phyloP scores from a whole-genome alignment of 1,140 invertebrate genomes.

The Vanessa tameamea region DNA sequence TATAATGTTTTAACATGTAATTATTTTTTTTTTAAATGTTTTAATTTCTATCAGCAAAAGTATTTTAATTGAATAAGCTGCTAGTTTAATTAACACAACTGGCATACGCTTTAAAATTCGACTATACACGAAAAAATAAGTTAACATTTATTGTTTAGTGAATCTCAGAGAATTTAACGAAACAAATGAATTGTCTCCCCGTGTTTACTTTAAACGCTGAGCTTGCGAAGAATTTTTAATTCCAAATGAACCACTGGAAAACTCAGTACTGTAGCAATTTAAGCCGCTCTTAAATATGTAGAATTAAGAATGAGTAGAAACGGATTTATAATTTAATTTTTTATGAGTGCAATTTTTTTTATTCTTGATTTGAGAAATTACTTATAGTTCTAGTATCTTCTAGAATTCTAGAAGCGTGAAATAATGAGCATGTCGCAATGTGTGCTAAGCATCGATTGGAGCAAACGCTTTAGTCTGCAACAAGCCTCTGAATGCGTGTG shows the following conservation, averaged over 20 bases:
- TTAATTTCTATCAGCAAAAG: no score
- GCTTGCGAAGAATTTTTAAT: background rate
- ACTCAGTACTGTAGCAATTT: background rate
- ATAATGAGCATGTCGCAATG: conserved; percentile 60
- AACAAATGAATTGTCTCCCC: background rate
- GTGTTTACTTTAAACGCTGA: background rate
- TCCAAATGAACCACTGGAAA: conserved; percentile 3
- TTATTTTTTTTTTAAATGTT: no score
- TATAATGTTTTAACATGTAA: no score
- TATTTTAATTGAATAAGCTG: no score
- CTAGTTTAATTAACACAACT: no score
- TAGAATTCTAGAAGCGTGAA: conserved; percentile 30
- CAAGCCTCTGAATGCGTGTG: conserved; percentile 69
- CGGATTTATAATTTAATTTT: background rate
- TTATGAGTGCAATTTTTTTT: background rate
- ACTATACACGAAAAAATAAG: no score
- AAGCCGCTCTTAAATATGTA: background rate
- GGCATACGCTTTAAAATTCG: no score
- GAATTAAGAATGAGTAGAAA: background rate
- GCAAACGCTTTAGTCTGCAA: conserved; percentile 56
- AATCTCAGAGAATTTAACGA: background rate
- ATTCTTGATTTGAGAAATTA: background rate
- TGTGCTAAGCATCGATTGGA: conserved; percentile 55
- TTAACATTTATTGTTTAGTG: no score
- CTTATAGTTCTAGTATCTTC: conserved; percentile 30